A percentile compares a stretch with the other conserved stretches of the same genome.
These are phyloP conservation scores for Rhinoptilus africanus DNA, from an alignment of 2,113 vertebrate genomes.

Conservation along the genomic window DNA sequence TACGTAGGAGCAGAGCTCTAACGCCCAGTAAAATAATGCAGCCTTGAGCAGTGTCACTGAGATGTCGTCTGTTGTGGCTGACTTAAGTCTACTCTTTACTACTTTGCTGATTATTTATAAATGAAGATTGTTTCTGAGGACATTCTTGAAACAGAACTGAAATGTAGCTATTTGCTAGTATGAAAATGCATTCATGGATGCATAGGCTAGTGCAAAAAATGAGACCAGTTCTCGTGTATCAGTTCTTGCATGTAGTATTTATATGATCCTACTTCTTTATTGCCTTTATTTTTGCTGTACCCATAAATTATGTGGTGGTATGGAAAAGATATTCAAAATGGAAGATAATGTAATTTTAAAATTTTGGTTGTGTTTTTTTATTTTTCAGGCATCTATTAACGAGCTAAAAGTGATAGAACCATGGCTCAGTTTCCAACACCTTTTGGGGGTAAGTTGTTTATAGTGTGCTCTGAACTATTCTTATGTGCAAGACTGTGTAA, in stretches of 20 bases:
- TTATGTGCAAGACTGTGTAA: not conserved
- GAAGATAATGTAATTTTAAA: not conserved
- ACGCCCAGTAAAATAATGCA: not conserved
- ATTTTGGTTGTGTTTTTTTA: not conserved
- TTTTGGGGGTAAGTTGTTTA: slow-evolving; percentile 87
- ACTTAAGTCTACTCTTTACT: not conserved
- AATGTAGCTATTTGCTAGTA: not conserved
- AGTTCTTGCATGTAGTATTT: not conserved
- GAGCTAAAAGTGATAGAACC: slow-evolving; percentile 82
- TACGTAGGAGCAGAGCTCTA: not conserved
- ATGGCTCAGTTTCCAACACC: slow-evolving; percentile 98
- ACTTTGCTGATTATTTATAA: not conserved
- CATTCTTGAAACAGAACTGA: not conserved
- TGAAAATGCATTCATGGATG: not conserved
- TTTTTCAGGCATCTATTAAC: slow-evolving; percentile 66
- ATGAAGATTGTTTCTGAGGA: not conserved
- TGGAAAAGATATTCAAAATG: not conserved
- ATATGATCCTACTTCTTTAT: not conserved
- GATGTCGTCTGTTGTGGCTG: not conserved
- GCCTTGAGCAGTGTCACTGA: not conserved
- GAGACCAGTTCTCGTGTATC: not conserved
- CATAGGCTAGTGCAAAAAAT: not conserved
- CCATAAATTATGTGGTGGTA: not conserved
- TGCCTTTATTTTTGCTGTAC: not conserved
- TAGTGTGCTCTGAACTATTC: not conserved